Base-by-base conservation (phyloP, 2,888 invertebrate species). In the Catocala fraxini region DNA sequence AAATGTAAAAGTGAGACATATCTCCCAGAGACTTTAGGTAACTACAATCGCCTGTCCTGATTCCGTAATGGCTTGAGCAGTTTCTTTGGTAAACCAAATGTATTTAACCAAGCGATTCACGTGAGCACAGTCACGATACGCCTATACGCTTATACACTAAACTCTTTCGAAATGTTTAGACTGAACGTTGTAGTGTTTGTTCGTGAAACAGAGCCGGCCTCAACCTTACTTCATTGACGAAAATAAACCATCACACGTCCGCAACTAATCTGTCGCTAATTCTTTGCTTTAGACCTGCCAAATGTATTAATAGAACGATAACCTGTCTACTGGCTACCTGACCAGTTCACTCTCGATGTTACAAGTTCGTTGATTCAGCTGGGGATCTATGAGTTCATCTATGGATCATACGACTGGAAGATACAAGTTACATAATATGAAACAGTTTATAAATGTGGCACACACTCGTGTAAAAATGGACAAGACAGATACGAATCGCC, bases 211-310 rank as follows among this genome's bases (percentile, higher is more conserved):
- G 34, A 47, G 45, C 68, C 76, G 85, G 81, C 86, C 86, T 86
- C 86, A 85, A 87, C 86, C 87, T 88, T 87, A 81, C 73, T 67
- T 83, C 85, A 84, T 57, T 63, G 79, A 72, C 77, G 70, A 78
- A 86, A 86, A 87, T 88, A 88, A 77, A 68, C 67, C 68, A 75
- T 84, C 83, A 84, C 85, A 84, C 82, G 86, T 79, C 78, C 65
- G 58, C 66, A 45, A 68, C 79, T 83, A 83, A 86, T 85, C 84
- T 84, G 82, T 79, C 72, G 80, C 80, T 80, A 80, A 82, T 82
- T 79, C 80, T 79, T 76, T 71, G 74, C 79, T 82, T 73, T 71
- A 71, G 68, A 78, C 80, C 81, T 86, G 87, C 87, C 87, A 87
- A 86, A 81, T 82, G 76, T 81, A 83, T 83, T 84, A 74, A 66